These are phyloP conservation scores for Ceraclea dissimilis DNA, from an alignment of 2,888 invertebrate species.

Conservation along the genomic window DNA sequence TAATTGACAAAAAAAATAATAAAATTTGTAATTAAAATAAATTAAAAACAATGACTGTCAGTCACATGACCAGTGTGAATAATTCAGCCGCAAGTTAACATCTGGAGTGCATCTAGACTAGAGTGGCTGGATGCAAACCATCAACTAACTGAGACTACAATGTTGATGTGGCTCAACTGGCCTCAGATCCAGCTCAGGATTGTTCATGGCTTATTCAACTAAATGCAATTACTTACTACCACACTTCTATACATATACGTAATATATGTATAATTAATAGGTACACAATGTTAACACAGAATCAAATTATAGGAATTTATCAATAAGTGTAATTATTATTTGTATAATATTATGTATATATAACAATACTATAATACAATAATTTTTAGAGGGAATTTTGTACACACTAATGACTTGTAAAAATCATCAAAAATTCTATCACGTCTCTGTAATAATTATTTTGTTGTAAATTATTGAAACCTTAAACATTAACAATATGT, in stretches of 20 bases:
- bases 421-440: conserved; percentile 63
- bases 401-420: conserved; percentile 51
- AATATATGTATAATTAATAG: conserved; percentile 17
- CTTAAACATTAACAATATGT: conserved; percentile 22
- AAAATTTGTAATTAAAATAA: conserved; percentile 10
- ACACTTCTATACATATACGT: conserved; percentile 10
- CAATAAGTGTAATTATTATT: conserved; percentile 17
- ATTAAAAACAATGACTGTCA: conserved; percentile 8
- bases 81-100: conserved; percentile 5
- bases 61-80: not conserved
- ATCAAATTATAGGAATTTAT: conserved; percentile 41
- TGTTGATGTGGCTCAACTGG: too few relatives aligned
- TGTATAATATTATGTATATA: not conserved
- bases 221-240: conserved; percentile 17
- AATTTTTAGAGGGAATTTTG: conserved; percentile 32
- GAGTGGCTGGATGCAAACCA: too few relatives aligned
- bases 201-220: conserved; percentile 24
- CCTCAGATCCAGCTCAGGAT: conserved; percentile 18
- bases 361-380: not conserved
- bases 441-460: conserved; percentile 38
- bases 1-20: conserved; percentile 10
- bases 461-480: conserved; percentile 25
- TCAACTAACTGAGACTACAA: conserved; percentile 9
- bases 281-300: conserved; percentile 35
- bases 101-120: too few relatives aligned